phyloP scores from a whole-genome alignment of 2,888 invertebrate species.

The Steinernema hermaphroditum region DNA sequence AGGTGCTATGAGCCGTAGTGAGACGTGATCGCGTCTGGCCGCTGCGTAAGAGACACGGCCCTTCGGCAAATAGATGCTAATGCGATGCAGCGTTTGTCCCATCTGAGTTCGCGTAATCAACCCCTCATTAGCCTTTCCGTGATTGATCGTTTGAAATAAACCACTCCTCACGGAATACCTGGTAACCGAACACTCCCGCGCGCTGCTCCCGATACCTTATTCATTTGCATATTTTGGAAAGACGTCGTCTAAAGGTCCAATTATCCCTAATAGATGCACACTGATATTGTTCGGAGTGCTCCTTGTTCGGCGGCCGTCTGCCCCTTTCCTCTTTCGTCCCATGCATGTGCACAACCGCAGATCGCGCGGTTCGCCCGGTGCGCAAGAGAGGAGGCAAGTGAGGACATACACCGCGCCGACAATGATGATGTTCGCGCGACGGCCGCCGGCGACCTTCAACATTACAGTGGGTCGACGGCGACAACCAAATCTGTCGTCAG shows the following conservation, averaged over 20 bases:
- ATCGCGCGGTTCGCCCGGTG: constrained; percentile 26
- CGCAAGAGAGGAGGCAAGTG: constrained; percentile 21
- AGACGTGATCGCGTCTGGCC: constrained; percentile 17
- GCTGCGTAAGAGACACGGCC: constrained; percentile 14
- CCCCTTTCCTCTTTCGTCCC: constrained; percentile 1
- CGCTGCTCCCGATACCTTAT: neutral
- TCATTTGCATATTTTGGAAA: neutral
- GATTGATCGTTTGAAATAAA: neutral
- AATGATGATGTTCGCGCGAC: constrained; percentile 31
- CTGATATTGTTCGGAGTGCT: constrained; percentile 24
- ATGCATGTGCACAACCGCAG: constrained; percentile 20
- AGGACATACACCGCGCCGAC: constrained; percentile 21
- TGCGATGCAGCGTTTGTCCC: constrained; percentile 18
- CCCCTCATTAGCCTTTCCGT: neutral
- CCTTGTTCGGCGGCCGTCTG: constrained; percentile 15
- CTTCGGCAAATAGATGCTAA: constrained; percentile 25
- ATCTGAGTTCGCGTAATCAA: constrained; percentile 25
- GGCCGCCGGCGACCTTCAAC: constrained; percentile 30
- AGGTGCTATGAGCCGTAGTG: neutral
- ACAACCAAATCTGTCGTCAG: constrained; percentile 31
- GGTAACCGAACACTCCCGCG: neutral
- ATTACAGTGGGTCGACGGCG: constrained; percentile 28
- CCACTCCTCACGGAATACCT: neutral
- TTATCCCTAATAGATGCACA: constrained; percentile 20
- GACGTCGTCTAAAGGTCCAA: neutral